Conservation (phyloP, 2,888 invertebrate species). For the Diarsia dahlii region DNA sequence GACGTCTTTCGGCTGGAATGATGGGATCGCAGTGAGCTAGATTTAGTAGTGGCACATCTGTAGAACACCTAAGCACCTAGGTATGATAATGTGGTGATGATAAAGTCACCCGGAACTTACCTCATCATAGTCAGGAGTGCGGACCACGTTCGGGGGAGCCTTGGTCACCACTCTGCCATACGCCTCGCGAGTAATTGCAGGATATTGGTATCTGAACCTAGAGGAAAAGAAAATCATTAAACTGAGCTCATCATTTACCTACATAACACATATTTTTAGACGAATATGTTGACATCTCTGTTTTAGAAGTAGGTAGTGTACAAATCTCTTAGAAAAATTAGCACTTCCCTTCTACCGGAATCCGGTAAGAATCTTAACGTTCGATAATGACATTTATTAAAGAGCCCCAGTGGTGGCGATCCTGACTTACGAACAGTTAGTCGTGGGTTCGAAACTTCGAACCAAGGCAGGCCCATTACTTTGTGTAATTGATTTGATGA, state of each 20-base stretch:
- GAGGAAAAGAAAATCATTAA: conserved; percentile 35
- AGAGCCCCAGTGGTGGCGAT: background rate
- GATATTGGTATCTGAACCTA: conserved; percentile 87
- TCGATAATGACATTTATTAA: background rate
- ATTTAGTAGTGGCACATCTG: background rate
- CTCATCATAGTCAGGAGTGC: conserved; percentile 89
- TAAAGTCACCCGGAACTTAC: conserved; percentile 66
- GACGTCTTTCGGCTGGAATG: too few relatives aligned
- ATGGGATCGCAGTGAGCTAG: background rate
- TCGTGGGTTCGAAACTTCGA: too few relatives aligned
- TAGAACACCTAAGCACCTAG: background rate
- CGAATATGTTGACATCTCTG: background rate
- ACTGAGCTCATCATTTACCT: background rate
- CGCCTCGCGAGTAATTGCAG: conserved; percentile 89
- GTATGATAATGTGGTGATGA: background rate
- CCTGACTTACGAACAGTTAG: too few relatives aligned
- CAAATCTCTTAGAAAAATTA: background rate
- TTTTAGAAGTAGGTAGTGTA: background rate
- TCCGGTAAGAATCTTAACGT: background rate
- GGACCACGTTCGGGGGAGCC: conserved; percentile 91
- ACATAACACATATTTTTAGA: background rate
- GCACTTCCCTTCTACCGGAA: background rate
- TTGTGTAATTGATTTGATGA: too few relatives aligned
- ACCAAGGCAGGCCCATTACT: too few relatives aligned
- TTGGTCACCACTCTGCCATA: conserved; percentile 94